Evolutionary conservation across 2,797 vertebrate species (phyloP).

Genomic region (Urosaurus nigricauda): DNA sequence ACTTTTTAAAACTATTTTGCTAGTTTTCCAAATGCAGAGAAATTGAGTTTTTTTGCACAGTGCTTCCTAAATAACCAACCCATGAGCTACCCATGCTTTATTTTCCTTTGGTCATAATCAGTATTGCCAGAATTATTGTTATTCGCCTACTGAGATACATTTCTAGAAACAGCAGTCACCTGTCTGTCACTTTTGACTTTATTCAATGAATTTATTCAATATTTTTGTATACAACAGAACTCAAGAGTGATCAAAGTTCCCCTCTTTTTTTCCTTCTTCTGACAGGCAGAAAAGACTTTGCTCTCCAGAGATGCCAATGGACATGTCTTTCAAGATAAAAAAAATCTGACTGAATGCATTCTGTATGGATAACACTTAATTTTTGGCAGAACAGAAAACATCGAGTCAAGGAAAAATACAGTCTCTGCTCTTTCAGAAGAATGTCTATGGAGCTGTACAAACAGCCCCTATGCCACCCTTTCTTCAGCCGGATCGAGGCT

Average conservation of each 20-base stretch:
- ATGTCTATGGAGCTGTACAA: too few relatives aligned
- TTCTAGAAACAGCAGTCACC: background rate
- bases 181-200: background rate
- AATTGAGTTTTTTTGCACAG: too few relatives aligned
- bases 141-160: background rate
- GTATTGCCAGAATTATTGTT: background rate
- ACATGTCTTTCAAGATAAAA: background rate
- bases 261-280: background rate
- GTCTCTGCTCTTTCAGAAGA: background rate
- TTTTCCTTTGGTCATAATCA: background rate
- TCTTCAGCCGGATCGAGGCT: too few relatives aligned
- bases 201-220: background rate
- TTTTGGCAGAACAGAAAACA: background rate
- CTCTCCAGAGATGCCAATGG: background rate
- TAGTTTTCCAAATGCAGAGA: too few relatives aligned
- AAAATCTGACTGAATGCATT: background rate
- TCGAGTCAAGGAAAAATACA: background rate
- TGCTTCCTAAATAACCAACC: too few relatives aligned
- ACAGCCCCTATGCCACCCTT: too few relatives aligned
- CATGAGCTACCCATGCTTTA: background rate
- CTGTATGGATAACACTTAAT: background rate
- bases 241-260: constrained; percentile 16
- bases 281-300: constrained; percentile 2
- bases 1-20: too few relatives aligned
- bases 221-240: background rate